Evolutionary conservation across 1,140 invertebrate genomes (phyloP).

Genomic region (Apis cerana): DNA sequence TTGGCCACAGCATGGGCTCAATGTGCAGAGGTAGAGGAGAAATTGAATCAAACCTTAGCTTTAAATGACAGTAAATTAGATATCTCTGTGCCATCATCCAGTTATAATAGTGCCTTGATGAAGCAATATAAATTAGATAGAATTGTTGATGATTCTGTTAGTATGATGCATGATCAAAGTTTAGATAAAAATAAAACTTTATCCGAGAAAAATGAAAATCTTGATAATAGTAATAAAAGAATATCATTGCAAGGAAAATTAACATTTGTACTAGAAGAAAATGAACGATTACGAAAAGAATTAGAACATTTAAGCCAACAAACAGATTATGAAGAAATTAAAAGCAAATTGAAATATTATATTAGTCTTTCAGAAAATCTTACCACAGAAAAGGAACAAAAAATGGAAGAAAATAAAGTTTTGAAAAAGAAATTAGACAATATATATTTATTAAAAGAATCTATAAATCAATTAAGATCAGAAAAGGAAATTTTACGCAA

Average conservation of each 20-base stretch:
- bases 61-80: conserved; percentile 79
- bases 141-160: conserved; percentile 16
- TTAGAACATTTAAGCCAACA: conserved; percentile 40
- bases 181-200: conserved; percentile 16
- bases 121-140: conserved; percentile 16
- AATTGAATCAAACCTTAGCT: conserved; percentile 81
- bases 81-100: conserved; percentile 64
- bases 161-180: conserved; percentile 16
- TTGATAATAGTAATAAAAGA: conserved; percentile 17
- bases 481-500: conserved; percentile 56
- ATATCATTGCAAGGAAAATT: conserved; percentile 30
- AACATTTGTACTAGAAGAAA: conserved; percentile 28
- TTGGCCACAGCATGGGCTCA: conserved; percentile 84
- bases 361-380: conserved; percentile 58
- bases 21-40: conserved; percentile 83
- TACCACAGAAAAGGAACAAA: conserved; percentile 59
- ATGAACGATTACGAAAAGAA: conserved; percentile 56
- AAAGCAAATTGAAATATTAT: conserved; percentile 57
- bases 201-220: conserved; percentile 10
- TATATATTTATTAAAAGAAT: conserved; percentile 61
- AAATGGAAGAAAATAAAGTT: conserved; percentile 47
- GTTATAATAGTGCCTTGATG: conserved; percentile 4
- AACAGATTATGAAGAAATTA: conserved; percentile 56
- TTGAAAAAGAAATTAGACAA: conserved; percentile 55
- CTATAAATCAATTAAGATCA: conserved; percentile 56